Evolutionary conservation across 1,140 invertebrate genomes (phyloP).

Genomic region (Cataglyphis hispanica): DNA sequence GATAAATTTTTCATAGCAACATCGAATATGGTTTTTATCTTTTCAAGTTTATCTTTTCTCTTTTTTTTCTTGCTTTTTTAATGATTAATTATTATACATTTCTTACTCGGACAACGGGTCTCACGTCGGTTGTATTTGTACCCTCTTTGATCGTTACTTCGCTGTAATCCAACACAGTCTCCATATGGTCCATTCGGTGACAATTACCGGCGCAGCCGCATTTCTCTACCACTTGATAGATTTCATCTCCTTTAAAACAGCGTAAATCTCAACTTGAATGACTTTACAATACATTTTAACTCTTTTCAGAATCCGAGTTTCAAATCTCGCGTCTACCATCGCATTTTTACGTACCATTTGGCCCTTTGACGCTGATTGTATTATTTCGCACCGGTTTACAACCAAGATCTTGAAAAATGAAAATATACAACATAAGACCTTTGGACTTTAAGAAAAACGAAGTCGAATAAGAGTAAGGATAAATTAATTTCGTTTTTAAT

Average conservation of each 20-base stretch:
- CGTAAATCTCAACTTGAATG: background rate
- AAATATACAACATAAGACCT: background rate
- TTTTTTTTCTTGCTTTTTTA: background rate
- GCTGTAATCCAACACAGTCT: conserved; percentile 84
- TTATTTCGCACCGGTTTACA: conserved; percentile 85
- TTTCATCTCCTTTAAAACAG: conserved; percentile 80
- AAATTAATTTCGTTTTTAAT: background rate
- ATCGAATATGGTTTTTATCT: background rate
- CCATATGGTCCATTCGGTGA: conserved; percentile 83
- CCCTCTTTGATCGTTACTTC: conserved; percentile 80
- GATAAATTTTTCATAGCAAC: background rate
- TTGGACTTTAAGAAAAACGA: background rate
- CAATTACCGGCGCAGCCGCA: conserved; percentile 83
- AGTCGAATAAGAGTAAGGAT: background rate
- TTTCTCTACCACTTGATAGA: conserved; percentile 83
- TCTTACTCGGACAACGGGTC: conserved; percentile 80
- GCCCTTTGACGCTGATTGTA: conserved; percentile 85
- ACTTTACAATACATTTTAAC: background rate
- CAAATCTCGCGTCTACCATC: background rate
- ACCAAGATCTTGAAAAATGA: conserved; percentile 74
- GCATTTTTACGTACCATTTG: conserved; percentile 84
- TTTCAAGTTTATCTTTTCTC: background rate
- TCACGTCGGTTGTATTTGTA: conserved; percentile 81
- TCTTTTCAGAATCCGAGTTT: background rate
- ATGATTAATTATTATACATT: conserved; percentile 2